Percentiles rank a stretch among this genome's conserved stretches.
These are phyloP conservation scores for Platycheirus rosarum DNA, from an alignment of 2,888 invertebrate genomes.

Conservation along the genomic window DNA sequence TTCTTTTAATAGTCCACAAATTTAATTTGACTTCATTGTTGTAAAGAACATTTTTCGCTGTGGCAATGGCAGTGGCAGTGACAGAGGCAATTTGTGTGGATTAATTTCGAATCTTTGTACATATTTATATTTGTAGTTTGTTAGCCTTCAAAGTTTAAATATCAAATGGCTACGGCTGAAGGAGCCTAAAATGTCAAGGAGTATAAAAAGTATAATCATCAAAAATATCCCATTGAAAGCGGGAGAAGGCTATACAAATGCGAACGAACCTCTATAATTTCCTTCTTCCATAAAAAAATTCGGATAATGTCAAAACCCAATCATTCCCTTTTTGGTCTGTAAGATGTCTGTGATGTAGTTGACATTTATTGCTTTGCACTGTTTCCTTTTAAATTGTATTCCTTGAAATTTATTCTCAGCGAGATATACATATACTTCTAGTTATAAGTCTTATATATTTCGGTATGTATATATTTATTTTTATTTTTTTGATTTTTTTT, in stretches of 20 bases:
- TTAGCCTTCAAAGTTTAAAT: conserved; percentile 4
- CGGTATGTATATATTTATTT: background rate
- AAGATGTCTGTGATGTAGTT: conserved; percentile 39
- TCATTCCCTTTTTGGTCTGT: conserved; percentile 46
- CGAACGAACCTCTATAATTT: conserved; percentile 1
- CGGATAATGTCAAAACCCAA: conserved; percentile 52
- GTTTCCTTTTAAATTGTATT: conserved; percentile 32
- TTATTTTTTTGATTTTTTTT: background rate
- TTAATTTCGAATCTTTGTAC: conserved; percentile 10
- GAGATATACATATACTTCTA: no score
- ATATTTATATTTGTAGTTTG: no score
- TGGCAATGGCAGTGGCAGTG: no score
- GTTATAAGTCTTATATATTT: no score
- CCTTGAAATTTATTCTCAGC: conserved; percentile 2
- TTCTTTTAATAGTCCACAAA: background rate
- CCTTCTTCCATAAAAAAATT: conserved; percentile 28
- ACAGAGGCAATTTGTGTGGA: background rate
- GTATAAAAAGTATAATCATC: conserved; percentile 33
- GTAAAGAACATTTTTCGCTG: background rate
- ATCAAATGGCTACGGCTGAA: conserved; percentile 8
- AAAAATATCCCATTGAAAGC: conserved; percentile 39
- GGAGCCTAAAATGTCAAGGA: conserved; percentile 43
- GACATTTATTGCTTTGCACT: conserved; percentile 57
- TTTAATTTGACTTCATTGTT: background rate
- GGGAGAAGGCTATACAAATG: conserved; percentile 11